Conservation (phyloP, 2,113 vertebrate genomes). For the Eidolon helvum region DNA sequence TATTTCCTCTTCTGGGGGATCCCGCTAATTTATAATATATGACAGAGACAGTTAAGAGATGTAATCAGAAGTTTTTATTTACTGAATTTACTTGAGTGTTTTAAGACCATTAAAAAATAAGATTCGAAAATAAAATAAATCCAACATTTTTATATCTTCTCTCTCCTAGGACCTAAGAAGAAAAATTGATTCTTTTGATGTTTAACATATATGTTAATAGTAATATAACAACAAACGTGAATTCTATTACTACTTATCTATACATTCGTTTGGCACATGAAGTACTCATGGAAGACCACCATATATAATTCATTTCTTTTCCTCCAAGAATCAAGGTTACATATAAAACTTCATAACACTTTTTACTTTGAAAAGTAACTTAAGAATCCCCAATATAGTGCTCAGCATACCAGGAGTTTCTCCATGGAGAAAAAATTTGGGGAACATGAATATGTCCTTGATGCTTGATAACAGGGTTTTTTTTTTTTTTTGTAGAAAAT, state of each 20-base stretch:
- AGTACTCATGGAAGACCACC: background rate
- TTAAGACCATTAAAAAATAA: constrained; percentile 19
- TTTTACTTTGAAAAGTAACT: constrained; percentile 32
- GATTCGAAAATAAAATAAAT: background rate
- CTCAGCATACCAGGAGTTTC: background rate
- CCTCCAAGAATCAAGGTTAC: background rate
- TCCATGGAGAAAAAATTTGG: background rate
- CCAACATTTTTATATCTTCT: background rate
- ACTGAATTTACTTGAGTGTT: background rate
- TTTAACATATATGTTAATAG: background rate
- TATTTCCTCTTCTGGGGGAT: constrained; percentile 99
- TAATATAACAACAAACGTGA: background rate
- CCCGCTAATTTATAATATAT: constrained; percentile 86
- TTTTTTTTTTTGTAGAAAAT: background rate
- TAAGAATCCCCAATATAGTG: background rate
- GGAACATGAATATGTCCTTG: background rate
- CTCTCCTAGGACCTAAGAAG: background rate
- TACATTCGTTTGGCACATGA: background rate
- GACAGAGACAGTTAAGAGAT: background rate
- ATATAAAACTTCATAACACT: background rate
- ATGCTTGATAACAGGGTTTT: background rate
- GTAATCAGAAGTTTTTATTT: background rate
- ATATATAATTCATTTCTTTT: background rate
- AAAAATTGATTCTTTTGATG: constrained; percentile 9
- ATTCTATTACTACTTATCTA: background rate